Percentiles rank a stretch among this genome's conserved stretches.
Conservation (phyloP, 1,140 invertebrate genomes). For the Protaetia brevitarsis region DNA sequence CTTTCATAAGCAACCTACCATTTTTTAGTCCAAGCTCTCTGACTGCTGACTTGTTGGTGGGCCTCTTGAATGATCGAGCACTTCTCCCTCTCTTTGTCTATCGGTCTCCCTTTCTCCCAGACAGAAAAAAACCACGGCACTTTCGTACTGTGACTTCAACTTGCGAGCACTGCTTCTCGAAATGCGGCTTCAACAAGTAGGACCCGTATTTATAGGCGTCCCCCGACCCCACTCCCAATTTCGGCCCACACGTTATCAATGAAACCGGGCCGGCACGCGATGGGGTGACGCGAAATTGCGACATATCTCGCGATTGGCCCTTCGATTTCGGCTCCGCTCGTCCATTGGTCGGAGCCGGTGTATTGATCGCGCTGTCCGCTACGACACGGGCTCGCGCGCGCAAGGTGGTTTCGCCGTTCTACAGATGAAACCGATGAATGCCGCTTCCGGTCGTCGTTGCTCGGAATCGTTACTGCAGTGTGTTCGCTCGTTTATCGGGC, state of each 20-base stretch:
- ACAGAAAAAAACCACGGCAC: conserved; percentile 9
- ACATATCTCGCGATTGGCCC: background rate
- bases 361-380: background rate
- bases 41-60: background rate
- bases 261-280: conserved; percentile 42
- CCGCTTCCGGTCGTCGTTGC: conserved; percentile 6
- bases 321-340: background rate
- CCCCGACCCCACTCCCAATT: conserved; percentile 37
- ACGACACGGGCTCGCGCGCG: background rate
- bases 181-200: conserved; percentile 20
- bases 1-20: background rate
- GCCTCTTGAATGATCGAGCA: background rate
- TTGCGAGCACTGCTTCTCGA: conserved; percentile 9
- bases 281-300: conserved; percentile 3
- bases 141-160: conserved; percentile 15
- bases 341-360: background rate
- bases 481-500: background rate
- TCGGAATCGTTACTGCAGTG: conserved; percentile 7
- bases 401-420: conserved; percentile 9
- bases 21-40: background rate
- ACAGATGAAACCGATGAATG: conserved; percentile 9
- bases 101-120: background rate
- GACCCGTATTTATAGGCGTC: conserved; percentile 54
- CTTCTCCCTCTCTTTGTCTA: conserved; percentile 26
- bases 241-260: conserved; percentile 62